Evolutionary conservation across 2,888 invertebrate species (phyloP), one percentile per base, ranked within the genome.

Genomic region (Schrankia costaestrigalis): DNA sequence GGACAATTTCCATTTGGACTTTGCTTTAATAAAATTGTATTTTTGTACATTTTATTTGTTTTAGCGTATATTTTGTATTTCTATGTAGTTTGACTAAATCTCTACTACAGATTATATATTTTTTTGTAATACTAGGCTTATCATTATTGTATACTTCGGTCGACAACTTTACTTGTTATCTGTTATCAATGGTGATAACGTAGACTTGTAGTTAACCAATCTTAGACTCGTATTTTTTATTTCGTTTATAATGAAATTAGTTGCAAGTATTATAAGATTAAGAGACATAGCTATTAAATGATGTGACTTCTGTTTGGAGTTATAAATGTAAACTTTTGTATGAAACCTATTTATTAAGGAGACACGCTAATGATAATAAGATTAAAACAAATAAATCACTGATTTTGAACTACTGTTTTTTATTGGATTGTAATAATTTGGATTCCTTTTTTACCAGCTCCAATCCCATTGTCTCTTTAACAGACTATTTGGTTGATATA

Each of bases 351-450:
- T 79, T 78, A 74, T 75, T 77, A 74, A 13, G 14, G 69, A 63
- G 61, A 60, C 51, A 63, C 55, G 61, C 56, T 39, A 48, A 62
- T 55, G 60, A 37, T 65, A 55, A 54, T 64, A 73, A 79, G 73
- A 77, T 77, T 75, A 67, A 71, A n/a, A n/a, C 63, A 66, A 82
- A 78, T 73, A 78, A 82, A 67, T 62, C 63, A 73, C 70, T 66
- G 76, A 78, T 81, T 80, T 77, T 64, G 46, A 53, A 43, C 14
- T 42, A 26, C 28, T 41, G 43, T 46, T 56, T 71, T 62, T 64
- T 18, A 46, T 47, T 64, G 15, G 11, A 15, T 13, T 5, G 3
- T 8, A 5, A 23, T 11, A 11, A n/a, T 8, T 21, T 8, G 9
- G 3, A 3, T 21, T 21, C n/a, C n/a, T n/a, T n/a, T n/a, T n/a